These are phyloP conservation scores for Hypotaenidia okinawae DNA, from an alignment of 2,797 vertebrate genomes.

Conservation along the genomic window DNA sequence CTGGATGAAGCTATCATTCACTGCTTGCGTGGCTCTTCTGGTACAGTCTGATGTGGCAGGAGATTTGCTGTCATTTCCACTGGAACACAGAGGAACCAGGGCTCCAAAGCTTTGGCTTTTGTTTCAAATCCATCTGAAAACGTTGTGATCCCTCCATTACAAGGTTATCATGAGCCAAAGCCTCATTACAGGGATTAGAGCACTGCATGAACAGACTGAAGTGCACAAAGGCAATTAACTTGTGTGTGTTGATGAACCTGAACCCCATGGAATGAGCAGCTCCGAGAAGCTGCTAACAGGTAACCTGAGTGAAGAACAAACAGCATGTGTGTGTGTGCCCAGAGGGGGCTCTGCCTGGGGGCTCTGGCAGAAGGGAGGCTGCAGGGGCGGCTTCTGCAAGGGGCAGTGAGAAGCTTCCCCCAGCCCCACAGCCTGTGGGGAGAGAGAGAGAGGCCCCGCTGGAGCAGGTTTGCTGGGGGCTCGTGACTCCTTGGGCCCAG, in stretches of 20 bases:
- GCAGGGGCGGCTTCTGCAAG: too few relatives aligned
- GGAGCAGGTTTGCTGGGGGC: too few relatives aligned
- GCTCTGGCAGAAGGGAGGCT: too few relatives aligned
- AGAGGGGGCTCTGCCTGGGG: too few relatives aligned
- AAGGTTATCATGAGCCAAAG: neutral
- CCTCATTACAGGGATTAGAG: neutral
- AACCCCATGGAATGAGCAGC: neutral
- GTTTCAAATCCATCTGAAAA: neutral
- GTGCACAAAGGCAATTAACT: neutral
- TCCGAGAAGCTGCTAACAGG: neutral
- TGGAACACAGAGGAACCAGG: neutral
- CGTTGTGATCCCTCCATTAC: neutral
- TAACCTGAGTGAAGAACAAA: fast-evolving
- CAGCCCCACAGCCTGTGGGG: too few relatives aligned
- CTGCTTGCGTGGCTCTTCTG: neutral
- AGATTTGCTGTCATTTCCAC: neutral
- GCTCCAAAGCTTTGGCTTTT: neutral
- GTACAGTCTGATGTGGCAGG: neutral
- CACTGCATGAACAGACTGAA: neutral
- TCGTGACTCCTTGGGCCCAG: too few relatives aligned
- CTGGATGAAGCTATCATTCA: neutral
- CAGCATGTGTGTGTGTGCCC: fast-evolving
- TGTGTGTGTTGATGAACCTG: neutral
- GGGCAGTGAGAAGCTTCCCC: too few relatives aligned
- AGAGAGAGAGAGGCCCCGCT: too few relatives aligned